Evolutionary conservation across 2,888 invertebrate species (phyloP), one percentile per base, ranked within the genome.

Genomic region (Euphydryas editha): DNA sequence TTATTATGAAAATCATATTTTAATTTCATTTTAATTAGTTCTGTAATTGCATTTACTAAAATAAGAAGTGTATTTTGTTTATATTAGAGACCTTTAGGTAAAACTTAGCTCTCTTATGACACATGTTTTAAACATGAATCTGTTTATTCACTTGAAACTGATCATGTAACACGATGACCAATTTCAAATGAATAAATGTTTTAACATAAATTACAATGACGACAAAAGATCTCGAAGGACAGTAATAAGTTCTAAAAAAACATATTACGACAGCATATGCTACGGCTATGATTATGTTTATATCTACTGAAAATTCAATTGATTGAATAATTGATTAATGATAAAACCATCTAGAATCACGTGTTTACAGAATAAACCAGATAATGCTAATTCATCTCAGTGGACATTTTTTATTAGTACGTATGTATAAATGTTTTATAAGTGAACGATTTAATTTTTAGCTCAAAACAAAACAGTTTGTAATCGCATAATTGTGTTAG

Each of bases 311-410:
- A 65, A 68, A 59, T 60, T 61, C 55, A 65, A 62, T 56, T 13
- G 68, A 60, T 72, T 72, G 68, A 73, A 75, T 74, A 69, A 69
- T 68, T 71, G 68, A 76, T 74, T 77, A 76, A 77, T 78, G 76
- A 71, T 76, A 78, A 75, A 75, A 64, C 70, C 68, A 63, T 76
- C 70, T 74, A 70, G 70, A 75, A 72, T 73, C 72, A 70, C 75
- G 73, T 66, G 30, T 69, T 74, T 65, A 70, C 71, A 70, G 75
- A 69, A 76, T 76, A 78, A 78, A 81, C 74, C 72, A 78, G 70
- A 69, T 76, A 72, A 76, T 78, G 78, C 72, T 76, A 76, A 77
- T 77, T 65, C 57, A 54, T 67, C 73, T 67, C 73, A 44, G 69
- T 69, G 46, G 56, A 13, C 39, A 57, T 1, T 49, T 47, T 61